phyloP scores from a whole-genome alignment of 2,888 invertebrate genomes.

The Hartigia nigra region DNA sequence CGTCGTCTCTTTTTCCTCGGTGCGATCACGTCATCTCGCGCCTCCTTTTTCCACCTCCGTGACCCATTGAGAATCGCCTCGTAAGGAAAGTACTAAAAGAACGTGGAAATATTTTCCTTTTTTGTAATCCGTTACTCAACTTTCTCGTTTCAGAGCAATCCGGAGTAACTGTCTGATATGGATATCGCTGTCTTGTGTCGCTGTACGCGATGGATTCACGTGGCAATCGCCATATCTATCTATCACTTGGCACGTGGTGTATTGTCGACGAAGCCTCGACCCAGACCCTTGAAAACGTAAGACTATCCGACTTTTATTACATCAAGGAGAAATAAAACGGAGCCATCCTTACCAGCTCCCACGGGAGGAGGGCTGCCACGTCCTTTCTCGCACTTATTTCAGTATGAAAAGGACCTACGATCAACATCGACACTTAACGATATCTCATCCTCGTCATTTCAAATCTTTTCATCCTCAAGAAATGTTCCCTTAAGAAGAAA shows the following conservation, averaged over 20 bases:
- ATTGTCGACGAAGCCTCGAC: neutral
- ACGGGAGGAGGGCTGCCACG: neutral
- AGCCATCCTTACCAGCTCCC: neutral
- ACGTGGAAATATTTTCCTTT: neutral
- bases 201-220: too few relatives aligned
- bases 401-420: neutral
- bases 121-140: neutral
- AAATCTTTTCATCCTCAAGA: neutral
- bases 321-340: neutral
- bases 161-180: neutral
- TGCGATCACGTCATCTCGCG: neutral
- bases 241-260: neutral
- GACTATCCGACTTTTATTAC: slow-evolving; percentile 20
- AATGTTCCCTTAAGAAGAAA: neutral
- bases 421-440: neutral
- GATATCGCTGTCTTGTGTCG: neutral
- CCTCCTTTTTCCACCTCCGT: neutral
- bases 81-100: neutral
- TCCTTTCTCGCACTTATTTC: neutral
- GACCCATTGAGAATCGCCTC: neutral
- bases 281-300: slow-evolving; percentile 12
- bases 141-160: neutral
- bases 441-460: neutral
- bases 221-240: neutral
- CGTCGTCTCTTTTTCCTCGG: neutral